Conservation (phyloP, 1,140 invertebrate species). For the Oedothorax gibbosus region DNA sequence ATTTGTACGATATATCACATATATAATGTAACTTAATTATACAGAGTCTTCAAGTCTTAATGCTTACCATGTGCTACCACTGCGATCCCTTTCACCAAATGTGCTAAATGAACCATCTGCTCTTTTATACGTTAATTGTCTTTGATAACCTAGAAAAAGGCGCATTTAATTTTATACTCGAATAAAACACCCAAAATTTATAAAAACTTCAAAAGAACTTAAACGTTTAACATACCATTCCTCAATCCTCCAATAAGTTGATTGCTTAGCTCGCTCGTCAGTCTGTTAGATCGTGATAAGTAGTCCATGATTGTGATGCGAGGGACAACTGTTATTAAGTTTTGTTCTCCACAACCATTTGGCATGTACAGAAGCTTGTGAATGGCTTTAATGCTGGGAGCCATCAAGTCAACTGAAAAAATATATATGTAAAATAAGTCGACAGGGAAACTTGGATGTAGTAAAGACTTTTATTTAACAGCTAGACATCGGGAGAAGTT, state of each 20-base stretch:
- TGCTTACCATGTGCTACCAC: constrained; percentile 89
- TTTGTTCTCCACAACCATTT: constrained; percentile 93
- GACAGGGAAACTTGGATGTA: too few species aligned
- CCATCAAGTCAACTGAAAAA: constrained; percentile 77
- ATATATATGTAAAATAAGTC: too few species aligned
- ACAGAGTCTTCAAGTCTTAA: too few species aligned
- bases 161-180: neutral
- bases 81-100: constrained; percentile 83
- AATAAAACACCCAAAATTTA: neutral
- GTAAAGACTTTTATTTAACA: too few species aligned
- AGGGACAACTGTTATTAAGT: constrained; percentile 92
- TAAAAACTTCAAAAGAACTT: neutral
- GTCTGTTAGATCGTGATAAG: constrained; percentile 73
- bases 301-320: constrained; percentile 89
- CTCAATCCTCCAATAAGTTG: constrained; percentile 83
- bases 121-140: constrained; percentile 89
- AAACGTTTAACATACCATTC: constrained; percentile 67
- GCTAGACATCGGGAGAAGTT: too few species aligned
- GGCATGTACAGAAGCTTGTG: constrained; percentile 81
- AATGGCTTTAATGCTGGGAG: constrained; percentile 79
- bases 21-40: too few species aligned
- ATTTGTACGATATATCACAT: too few species aligned
- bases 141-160: constrained; percentile 81
- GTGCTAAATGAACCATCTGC: constrained; percentile 95
- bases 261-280: constrained; percentile 76